Conservation (phyloP, 1,140 invertebrate genomes). For the Brachystomella parvula region DNA sequence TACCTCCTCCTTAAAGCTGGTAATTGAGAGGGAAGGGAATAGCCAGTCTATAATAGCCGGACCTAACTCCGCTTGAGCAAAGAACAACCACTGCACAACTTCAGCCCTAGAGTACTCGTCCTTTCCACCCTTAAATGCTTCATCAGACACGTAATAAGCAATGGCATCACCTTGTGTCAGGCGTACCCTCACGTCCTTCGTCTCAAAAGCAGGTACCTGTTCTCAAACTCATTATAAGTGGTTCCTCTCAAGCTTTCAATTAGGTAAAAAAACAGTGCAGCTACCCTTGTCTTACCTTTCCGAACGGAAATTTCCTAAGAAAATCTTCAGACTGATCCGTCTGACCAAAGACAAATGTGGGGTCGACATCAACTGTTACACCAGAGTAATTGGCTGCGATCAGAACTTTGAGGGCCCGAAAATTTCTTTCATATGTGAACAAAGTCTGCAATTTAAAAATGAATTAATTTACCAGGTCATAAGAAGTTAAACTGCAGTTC, state of each 20-base stretch:
- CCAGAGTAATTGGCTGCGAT: conserved; percentile 93
- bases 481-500: no score
- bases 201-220: conserved; percentile 91
- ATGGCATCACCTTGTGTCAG: conserved; percentile 94
- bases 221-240: no score
- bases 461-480: no score
- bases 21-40: conserved; percentile 88
- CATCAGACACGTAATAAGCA: conserved; percentile 83
- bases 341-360: conserved; percentile 83
- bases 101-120: conserved; percentile 62
- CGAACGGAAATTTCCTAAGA: conserved; percentile 85
- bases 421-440: conserved; percentile 52
- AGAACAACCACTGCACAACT: conserved; percentile 78
- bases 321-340: conserved; percentile 81
- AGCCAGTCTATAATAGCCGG: conserved; percentile 90
- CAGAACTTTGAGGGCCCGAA: conserved; percentile 63
- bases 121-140: conserved; percentile 68
- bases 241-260: no score
- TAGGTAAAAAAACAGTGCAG: no score
- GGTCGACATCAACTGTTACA: conserved; percentile 70
- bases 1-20: conserved; percentile 80
- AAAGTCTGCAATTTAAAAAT: conserved; percentile 52
- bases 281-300: no score
- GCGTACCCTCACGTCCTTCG: conserved; percentile 65
- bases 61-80: conserved; percentile 84